Conservation (phyloP, 2,888 invertebrate species). For the Corbicula japonica region DNA sequence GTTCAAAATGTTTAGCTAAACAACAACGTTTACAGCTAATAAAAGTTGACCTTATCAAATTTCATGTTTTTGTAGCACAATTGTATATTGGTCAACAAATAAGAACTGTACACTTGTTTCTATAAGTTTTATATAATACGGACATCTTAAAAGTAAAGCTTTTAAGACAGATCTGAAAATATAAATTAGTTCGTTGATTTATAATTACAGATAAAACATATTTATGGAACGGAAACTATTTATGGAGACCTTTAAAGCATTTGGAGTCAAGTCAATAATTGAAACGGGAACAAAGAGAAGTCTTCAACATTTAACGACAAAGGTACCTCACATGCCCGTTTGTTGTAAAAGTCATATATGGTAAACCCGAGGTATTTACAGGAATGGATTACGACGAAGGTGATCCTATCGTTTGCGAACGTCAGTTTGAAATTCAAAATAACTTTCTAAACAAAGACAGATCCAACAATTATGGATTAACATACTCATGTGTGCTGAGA, state of each 20-base stretch:
- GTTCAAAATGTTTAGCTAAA: no score
- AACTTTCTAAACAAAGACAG: neutral
- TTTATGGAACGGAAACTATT: conserved; percentile 3
- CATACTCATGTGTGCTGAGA: conserved; percentile 9
- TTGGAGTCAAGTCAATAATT: neutral
- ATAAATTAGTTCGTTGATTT: neutral
- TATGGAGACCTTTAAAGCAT: conserved; percentile 3
- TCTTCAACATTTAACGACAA: neutral
- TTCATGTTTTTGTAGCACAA: no score
- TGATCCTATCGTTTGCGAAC: neutral
- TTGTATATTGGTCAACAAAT: no score
- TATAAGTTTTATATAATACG: no score
- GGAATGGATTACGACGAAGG: neutral
- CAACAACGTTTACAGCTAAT: no score
- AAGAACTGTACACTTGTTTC: no score
- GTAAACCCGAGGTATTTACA: neutral
- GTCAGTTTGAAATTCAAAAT: conserved; percentile 1
- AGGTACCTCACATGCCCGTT: neutral
- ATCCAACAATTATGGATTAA: neutral
- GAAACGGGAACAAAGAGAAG: neutral
- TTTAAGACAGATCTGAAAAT: no score
- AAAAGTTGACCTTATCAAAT: no score
- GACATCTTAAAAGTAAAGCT: no score
- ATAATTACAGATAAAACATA: neutral
- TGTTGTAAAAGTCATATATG: neutral